Conservation (phyloP, 2,888 invertebrate species). For the Eupelmus urozonus region DNA sequence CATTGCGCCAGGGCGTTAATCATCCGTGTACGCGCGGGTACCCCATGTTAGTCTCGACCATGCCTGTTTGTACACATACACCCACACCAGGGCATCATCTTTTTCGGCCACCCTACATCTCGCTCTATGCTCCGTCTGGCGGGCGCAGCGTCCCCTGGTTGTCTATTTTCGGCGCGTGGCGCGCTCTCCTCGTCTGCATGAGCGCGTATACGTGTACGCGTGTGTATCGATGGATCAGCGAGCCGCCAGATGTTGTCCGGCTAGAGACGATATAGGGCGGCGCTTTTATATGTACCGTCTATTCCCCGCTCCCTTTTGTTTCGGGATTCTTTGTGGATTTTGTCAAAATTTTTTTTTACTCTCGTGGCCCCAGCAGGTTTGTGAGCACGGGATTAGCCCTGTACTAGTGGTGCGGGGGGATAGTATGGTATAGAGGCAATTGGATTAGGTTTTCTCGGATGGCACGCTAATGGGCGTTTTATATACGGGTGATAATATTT, state of each 20-base stretch:
- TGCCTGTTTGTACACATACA: slow-evolving; percentile 44
- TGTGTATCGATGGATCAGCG: too few relatives aligned
- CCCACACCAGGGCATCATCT: slow-evolving; percentile 23
- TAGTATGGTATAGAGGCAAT: slow-evolving; percentile 20
- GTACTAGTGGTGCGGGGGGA: too few relatives aligned
- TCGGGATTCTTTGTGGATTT: slow-evolving; percentile 23
- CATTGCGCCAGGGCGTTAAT: slow-evolving; percentile 63
- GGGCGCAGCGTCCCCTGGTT: too few relatives aligned
- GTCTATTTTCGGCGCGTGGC: slow-evolving; percentile 33
- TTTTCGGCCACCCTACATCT: not conserved
- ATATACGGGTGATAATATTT: slow-evolving; percentile 44
- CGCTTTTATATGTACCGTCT: slow-evolving; percentile 29
- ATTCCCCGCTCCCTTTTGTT: slow-evolving; percentile 37
- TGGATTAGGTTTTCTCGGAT: slow-evolving; percentile 19
- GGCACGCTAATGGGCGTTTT: slow-evolving; percentile 21
- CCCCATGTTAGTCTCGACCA: not conserved
- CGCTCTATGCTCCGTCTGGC: not conserved
- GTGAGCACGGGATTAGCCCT: not conserved
- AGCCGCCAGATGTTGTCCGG: slow-evolving; percentile 55
- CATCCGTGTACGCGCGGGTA: slow-evolving; percentile 59
- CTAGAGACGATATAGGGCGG: not conserved
- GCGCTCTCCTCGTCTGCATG: not conserved
- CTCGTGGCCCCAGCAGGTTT: slow-evolving; percentile 25
- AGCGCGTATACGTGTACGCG: too few relatives aligned
- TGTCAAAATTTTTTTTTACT: slow-evolving; percentile 10